Percentiles rank a stretch among this genome's conserved stretches.
These are phyloP conservation scores for Torymus auratus DNA, from an alignment of 2,888 invertebrate genomes.

Conservation along the genomic window DNA sequence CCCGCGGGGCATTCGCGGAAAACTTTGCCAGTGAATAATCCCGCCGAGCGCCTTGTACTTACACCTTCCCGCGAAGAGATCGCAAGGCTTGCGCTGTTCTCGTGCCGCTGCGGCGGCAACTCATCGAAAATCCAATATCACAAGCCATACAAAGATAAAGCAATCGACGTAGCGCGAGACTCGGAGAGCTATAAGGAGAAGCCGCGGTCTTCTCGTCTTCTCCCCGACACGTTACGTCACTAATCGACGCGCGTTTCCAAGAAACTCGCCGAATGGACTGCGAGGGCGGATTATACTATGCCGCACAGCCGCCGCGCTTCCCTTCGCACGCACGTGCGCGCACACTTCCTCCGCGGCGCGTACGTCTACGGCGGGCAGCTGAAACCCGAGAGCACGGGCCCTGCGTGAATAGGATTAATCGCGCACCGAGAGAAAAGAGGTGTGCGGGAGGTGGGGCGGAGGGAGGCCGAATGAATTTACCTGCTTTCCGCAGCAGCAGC, in stretches of 20 bases:
- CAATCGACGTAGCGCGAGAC: slow-evolving; percentile 3
- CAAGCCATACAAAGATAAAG: slow-evolving; percentile 58
- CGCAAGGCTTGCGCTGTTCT: not conserved
- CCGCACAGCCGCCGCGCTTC: slow-evolving; percentile 53
- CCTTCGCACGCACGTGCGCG: slow-evolving; percentile 66
- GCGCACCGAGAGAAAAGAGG: slow-evolving; percentile 58
- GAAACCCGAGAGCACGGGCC: slow-evolving; percentile 61
- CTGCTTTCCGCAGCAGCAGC: slow-evolving; percentile 4
- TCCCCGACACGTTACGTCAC: slow-evolving; percentile 46
- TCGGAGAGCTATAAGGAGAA: slow-evolving; percentile 36
- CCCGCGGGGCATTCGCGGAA: slow-evolving; percentile 29
- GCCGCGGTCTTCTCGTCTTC: not conserved
- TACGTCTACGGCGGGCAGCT: slow-evolving; percentile 66
- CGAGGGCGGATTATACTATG: slow-evolving; percentile 47
- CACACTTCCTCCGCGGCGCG: slow-evolving; percentile 72
- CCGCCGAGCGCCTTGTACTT: slow-evolving; percentile 22
- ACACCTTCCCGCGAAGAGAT: not conserved
- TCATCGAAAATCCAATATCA: slow-evolving; percentile 58
- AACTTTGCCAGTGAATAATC: slow-evolving; percentile 33
- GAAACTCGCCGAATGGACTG: slow-evolving; percentile 48
- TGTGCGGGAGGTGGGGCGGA: slow-evolving; percentile 28
- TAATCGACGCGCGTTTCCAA: slow-evolving; percentile 55
- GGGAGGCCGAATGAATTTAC: slow-evolving; percentile 27
- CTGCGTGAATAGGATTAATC: slow-evolving; percentile 57
- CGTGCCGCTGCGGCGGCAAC: not conserved